Conservation (phyloP, 2,113 vertebrate genomes). For the Typhlomys cinereus region DNA sequence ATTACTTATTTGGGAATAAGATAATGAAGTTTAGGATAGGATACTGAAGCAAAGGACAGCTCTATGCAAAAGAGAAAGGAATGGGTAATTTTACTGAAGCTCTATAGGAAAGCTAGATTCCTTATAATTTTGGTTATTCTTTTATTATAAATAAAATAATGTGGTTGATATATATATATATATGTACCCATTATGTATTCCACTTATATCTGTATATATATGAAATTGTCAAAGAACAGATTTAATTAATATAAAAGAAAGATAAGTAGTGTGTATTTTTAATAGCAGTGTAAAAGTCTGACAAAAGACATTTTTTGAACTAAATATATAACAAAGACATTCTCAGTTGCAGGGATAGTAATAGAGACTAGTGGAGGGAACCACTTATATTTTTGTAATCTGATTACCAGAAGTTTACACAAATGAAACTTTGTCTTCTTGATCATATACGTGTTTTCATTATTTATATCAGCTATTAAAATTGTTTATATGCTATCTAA, state of each 20-base stretch:
- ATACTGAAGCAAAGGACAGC: not conserved
- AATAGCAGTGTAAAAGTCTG: not conserved
- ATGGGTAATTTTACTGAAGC: not conserved
- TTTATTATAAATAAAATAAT: not conserved
- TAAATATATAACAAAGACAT: not conserved
- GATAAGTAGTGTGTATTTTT: conserved; percentile 8
- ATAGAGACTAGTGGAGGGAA: not conserved
- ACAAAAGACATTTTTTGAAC: not conserved
- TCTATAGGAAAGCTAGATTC: too few species aligned
- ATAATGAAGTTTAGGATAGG: not conserved
- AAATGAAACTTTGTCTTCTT: not conserved
- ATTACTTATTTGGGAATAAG: not conserved
- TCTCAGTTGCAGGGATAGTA: not conserved
- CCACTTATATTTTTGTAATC: not conserved
- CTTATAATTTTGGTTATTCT: not conserved
- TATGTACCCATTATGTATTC: too few species aligned
- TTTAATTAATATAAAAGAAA: not conserved
- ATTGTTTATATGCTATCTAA: not conserved
- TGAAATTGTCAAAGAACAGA: too few species aligned
- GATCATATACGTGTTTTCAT: not conserved
- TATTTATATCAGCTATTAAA: not conserved
- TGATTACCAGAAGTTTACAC: not conserved
- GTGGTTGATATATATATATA: too few species aligned
- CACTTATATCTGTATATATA: too few species aligned
- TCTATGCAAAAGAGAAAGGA: not conserved